Conservation (phyloP, 2,888 invertebrate genomes). For the Helicoverpa assulta region DNA sequence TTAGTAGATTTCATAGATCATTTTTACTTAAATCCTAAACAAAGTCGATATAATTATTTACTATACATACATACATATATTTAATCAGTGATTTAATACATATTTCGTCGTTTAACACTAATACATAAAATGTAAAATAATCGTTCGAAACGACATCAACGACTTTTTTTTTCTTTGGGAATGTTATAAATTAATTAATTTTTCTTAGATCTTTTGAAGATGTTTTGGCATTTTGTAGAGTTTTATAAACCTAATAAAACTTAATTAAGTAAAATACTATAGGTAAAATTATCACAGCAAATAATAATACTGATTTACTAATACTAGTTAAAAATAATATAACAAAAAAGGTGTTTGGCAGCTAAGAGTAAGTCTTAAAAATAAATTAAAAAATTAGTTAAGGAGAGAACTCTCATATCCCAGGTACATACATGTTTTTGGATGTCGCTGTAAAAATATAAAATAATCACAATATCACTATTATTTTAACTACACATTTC, state of each 20-base stretch:
- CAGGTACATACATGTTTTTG: not conserved
- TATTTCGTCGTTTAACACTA: conserved; percentile 31
- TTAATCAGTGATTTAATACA: conserved; percentile 25
- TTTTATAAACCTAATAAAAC: conserved; percentile 34
- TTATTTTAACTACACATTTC: conserved; percentile 43
- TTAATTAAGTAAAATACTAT: conserved; percentile 40
- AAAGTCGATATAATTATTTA: conserved; percentile 48
- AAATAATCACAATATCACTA: conserved; percentile 12
- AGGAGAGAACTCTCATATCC: not conserved
- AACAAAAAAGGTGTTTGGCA: conserved; percentile 41
- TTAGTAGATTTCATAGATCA: conserved; percentile 34
- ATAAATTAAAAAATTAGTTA: conserved; percentile 31
- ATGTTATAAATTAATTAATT: conserved; percentile 38
- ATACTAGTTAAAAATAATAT: conserved; percentile 25
- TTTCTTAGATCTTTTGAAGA: conserved; percentile 48
- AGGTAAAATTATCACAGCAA: conserved; percentile 62
- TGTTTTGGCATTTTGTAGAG: conserved; percentile 14
- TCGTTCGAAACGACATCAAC: conserved; percentile 60
- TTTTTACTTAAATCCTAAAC: conserved; percentile 50
- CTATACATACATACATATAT: conserved; percentile 46
- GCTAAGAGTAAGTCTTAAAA: conserved; percentile 12
- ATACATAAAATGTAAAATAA: conserved; percentile 47
- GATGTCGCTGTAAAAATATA: conserved; percentile 17
- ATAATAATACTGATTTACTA: conserved; percentile 49
- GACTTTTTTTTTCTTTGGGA: conserved; percentile 6